Percentiles rank a stretch among this genome's conserved stretches.
Evolutionary conservation across 2,113 vertebrate species (phyloP).

Genomic region (Pseudonaja textilis): DNA sequence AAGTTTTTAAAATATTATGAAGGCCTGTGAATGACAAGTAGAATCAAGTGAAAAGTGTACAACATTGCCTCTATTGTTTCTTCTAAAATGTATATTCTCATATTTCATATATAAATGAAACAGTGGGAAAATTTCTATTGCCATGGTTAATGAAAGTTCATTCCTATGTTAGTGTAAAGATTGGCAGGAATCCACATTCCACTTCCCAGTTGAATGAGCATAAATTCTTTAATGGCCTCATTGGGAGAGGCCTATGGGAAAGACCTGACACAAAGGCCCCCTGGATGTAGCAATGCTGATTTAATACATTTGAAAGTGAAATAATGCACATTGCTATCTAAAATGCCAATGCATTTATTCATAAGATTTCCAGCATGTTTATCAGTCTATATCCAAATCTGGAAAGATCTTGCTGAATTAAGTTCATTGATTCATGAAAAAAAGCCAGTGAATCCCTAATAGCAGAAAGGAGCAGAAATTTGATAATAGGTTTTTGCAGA

Average conservation of each 20-base stretch:
- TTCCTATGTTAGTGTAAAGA: not conserved
- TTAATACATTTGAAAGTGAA: not conserved
- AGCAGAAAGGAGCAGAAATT: not conserved
- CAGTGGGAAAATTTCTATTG: not conserved
- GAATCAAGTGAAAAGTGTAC: not conserved
- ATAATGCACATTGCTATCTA: not conserved
- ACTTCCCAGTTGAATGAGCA: not conserved
- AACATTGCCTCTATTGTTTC: not conserved
- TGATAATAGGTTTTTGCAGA: not conserved
- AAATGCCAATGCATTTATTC: not conserved
- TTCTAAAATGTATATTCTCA: not conserved
- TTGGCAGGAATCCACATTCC: not conserved
- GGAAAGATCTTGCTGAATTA: not conserved
- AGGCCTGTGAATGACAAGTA: not conserved
- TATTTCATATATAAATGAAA: conserved; percentile 3
- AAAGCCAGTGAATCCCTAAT: not conserved
- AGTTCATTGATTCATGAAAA: not conserved
- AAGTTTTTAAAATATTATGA: not conserved
- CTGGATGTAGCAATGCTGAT: not conserved
- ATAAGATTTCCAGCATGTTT: not conserved
- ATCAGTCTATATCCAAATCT: not conserved
- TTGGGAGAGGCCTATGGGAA: not conserved
- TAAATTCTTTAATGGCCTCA: not conserved
- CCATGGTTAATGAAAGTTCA: not conserved
- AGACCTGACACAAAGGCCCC: not conserved